Conservation (phyloP, 2,888 invertebrate species). For the Sphinx pinastri region DNA sequence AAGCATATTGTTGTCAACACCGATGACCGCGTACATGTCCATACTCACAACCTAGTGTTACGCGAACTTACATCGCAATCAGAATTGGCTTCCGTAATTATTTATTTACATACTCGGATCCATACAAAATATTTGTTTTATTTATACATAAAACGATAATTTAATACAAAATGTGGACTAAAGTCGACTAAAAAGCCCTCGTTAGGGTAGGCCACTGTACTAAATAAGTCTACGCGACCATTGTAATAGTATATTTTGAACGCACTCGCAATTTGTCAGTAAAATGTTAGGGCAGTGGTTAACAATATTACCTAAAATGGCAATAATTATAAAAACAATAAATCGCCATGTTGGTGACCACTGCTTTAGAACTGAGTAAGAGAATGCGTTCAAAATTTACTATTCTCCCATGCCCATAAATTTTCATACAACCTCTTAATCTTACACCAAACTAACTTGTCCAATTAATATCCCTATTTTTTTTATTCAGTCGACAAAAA, state of each 20-base stretch:
- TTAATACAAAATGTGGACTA: slow-evolving; percentile 33
- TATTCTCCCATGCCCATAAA: neutral
- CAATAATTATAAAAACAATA: no score
- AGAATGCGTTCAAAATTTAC: neutral
- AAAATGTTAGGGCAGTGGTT: neutral
- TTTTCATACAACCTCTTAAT: slow-evolving; percentile 9
- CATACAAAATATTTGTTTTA: slow-evolving; percentile 18
- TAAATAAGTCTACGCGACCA: slow-evolving; percentile 7
- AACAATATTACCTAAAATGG: neutral
- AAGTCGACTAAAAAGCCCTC: slow-evolving; percentile 38
- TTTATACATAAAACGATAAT: slow-evolving; percentile 19
- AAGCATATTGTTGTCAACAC: slow-evolving; percentile 28
- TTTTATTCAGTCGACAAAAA: slow-evolving; percentile 14
- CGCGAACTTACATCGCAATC: slow-evolving; percentile 23
- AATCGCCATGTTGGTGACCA: neutral
- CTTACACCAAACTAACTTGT: neutral
- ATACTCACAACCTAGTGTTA: slow-evolving; percentile 23
- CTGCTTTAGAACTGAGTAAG: neutral
- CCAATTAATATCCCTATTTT: no score
- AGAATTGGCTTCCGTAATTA: slow-evolving; percentile 12
- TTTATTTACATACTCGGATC: slow-evolving; percentile 13
- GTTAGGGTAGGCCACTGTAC: slow-evolving; percentile 34
- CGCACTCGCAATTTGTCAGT: neutral
- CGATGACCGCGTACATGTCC: slow-evolving; percentile 9
- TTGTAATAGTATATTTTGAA: neutral